Base-by-base conservation (phyloP, 2,113 vertebrate genomes). In the Cyprinodon tularosa region DNA sequence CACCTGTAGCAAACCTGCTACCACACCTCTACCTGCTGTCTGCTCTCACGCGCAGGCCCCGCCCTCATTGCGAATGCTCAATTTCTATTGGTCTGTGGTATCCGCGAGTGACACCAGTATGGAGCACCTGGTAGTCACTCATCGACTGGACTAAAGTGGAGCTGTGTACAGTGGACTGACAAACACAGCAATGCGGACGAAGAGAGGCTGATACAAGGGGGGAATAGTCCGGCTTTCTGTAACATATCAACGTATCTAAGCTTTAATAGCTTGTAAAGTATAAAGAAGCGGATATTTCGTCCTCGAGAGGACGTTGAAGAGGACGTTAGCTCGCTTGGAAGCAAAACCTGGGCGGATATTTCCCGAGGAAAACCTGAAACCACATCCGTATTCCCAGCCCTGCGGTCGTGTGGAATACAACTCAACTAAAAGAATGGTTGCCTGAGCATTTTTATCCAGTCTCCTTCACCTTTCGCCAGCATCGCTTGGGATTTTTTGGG, bases 61-160 rank as follows among this genome's bases (percentile, higher is more conserved):
- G 92, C 94, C 94, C 65, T 20, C 72, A 0, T 47, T 12, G 11
- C 0, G 6, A 22, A 61, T 15, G 22, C 86, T 84, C n/a, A 0
- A 36, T 82, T 84, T 2, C 84, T 62, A 95, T 95, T 95, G 94
- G 94, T 22, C 57, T 37, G 6, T 0, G 13, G 60, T 62, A 3
- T 29, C 77, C 65, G 50, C 72, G 92, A 90, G 83, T 80, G 92
- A 74, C 85, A 85, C 83, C 83, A 73, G 84, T 86, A 76, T 90
- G 91, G 91, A 91, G 90, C 90, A 94, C 94, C 94, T 94, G 93
- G 91, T 77, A 86, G 90, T 93, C 91, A 90, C 87, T 89, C 91
- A 90, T 85, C 89, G n/a, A 39, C 66, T 29, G 77, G 68, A 81
- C 62, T 68, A 42, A 70, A 69, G 50, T 69, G 74, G 75, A 81